phyloP scores from a whole-genome alignment of 2,888 invertebrate species.

The Hyppa rectilinea region DNA sequence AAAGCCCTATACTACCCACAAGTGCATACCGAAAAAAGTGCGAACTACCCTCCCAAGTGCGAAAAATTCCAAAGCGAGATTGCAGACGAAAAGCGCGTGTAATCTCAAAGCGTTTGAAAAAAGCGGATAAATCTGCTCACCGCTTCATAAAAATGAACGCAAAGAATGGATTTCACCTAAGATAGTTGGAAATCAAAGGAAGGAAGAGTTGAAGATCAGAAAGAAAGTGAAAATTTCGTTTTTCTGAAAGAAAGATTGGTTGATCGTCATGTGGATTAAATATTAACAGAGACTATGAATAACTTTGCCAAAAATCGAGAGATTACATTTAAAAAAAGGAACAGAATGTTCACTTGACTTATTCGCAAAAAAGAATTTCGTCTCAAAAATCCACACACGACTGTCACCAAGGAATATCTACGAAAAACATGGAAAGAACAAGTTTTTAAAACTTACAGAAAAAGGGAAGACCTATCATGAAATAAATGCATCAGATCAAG shows the following conservation, averaged over 20 bases:
- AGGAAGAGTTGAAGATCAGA: conserved; percentile 1
- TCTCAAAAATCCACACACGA: conserved; percentile 28
- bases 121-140: background rate
- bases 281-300: background rate
- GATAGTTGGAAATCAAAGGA: conserved; percentile 24
- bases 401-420: conserved; percentile 1
- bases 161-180: conserved; percentile 36
- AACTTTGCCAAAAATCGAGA: conserved; percentile 1
- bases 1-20: conserved; percentile 20
- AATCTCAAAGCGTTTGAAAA: background rate
- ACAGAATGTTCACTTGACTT: background rate
- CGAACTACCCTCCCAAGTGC: conserved; percentile 23
- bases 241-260: background rate
- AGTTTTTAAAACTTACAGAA: background rate
- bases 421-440: background rate
- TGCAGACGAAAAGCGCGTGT: background rate
- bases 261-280: conserved; percentile 45
- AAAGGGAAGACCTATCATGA: conserved; percentile 44
- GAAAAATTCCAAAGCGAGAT: conserved; percentile 3
- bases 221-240: background rate
- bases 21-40: conserved; percentile 19
- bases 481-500: conserved; percentile 59
- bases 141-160: conserved; percentile 29
- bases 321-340: conserved; percentile 1
- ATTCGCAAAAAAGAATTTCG: background rate